Evolutionary conservation across 1,140 invertebrate species (phyloP).

Genomic region (Saccostrea cuccullata): DNA sequence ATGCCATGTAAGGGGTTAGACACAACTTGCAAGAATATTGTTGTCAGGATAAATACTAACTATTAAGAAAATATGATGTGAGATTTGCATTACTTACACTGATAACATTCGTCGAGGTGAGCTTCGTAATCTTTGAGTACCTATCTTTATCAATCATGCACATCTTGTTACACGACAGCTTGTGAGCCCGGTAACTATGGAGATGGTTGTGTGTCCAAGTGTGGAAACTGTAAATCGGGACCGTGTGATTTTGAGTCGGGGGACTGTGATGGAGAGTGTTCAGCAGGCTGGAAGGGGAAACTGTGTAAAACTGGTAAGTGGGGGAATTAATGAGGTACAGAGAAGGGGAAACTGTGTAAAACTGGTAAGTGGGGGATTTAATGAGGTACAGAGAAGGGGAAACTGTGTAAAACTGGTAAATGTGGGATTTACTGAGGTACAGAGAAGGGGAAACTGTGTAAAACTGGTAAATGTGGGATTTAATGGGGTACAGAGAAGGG

Average conservation of each 20-base stretch:
- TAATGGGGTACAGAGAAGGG: constrained; percentile 45
- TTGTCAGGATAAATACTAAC: too few relatives aligned
- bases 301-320: constrained; percentile 62
- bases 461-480: constrained; percentile 49
- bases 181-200: constrained; percentile 63
- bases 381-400: constrained; percentile 46
- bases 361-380: constrained; percentile 50
- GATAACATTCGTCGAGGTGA: too few relatives aligned
- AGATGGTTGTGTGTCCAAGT: constrained; percentile 50
- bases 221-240: constrained; percentile 60
- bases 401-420: constrained; percentile 61
- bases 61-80: too few relatives aligned
- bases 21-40: too few relatives aligned
- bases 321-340: neutral
- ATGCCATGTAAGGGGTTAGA: too few relatives aligned
- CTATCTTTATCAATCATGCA: too few relatives aligned
- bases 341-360: too few relatives aligned
- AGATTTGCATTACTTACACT: too few relatives aligned
- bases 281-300: constrained; percentile 59
- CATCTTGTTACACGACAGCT: constrained; percentile 27
- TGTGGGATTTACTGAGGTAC: neutral
- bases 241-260: constrained; percentile 65
- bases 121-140: too few relatives aligned
- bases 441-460: too few relatives aligned
- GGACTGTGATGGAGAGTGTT: constrained; percentile 60